Base-by-base conservation (phyloP, 2,797 vertebrate species). In the Neosilurus hyrtlii region DNA sequence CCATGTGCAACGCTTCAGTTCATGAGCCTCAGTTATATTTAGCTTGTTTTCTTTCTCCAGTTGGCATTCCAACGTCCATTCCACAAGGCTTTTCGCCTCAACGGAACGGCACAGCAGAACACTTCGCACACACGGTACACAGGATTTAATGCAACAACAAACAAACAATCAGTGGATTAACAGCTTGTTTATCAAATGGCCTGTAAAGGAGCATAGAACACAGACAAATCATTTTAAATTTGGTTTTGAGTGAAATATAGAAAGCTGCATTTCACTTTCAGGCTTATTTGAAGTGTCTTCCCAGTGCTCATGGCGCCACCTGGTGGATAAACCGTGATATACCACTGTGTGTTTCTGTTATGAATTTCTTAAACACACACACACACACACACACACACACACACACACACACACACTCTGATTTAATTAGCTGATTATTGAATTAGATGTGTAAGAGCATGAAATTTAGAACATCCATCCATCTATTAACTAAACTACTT, bases 41-140 rank as follows among this genome's bases (percentile, higher is more conserved):
- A 77, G 75, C 57, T 49, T 26, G 59, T 49, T 77, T 62, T 49
- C 57, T 62, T 77, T 77, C 57, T 77, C 59, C 37, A 5, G 49
- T 62, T 63, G 59, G 37, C 57, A 77, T 49, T 18, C 75, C 14
- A 6, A 10, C 49, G 0, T 76, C 37, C 61, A 30, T 61, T 76
- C 56, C 73, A 59, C 54, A 43, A 76, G 11, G 11, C 37, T 70
- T 71, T n/a, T 24, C 16, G 24, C 57, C 37, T 24, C 4, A 2
- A 52, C 62, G 37, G 12, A 18, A 30, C 75, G 14, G 24, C 52
- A 51, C 16, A 61, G 15, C 57, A 18, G 54, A 76, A 76, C 20
- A 15, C 3, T 70, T 77, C 54, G 24, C 18, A 49, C 35, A 71
- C 67, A 26, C 52, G 72, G 56, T 30, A 67, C 68, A 18, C 26